Evolutionary conservation across 2,113 vertebrate species (phyloP).

Genomic region (Daubentonia madagascariensis): DNA sequence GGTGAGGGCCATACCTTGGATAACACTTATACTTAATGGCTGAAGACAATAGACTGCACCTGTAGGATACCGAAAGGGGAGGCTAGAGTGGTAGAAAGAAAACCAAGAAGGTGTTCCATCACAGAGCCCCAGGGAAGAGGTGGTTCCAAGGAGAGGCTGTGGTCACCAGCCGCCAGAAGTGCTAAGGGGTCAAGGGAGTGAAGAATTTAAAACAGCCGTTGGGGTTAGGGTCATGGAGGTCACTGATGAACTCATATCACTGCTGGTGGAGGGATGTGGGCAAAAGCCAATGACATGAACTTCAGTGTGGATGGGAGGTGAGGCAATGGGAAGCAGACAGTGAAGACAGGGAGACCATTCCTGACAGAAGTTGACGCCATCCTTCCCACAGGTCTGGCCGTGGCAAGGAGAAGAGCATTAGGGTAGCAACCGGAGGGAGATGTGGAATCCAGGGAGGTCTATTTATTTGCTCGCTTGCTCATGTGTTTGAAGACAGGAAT

Average conservation of each 20-base stretch:
- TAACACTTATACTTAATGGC: neutral
- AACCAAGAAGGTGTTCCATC: too few relatives aligned
- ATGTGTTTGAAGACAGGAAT: neutral
- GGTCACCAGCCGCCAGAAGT: too few relatives aligned
- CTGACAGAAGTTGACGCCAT: neutral
- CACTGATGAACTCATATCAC: neutral
- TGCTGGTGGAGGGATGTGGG: neutral
- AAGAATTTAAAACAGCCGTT: neutral
- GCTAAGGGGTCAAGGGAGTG: neutral
- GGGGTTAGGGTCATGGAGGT: neutral
- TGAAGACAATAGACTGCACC: neutral
- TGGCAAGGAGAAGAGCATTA: neutral
- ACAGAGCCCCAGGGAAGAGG: too few relatives aligned
- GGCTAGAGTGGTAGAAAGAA: neutral
- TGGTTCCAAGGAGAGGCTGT: accelerated
- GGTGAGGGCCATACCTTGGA: too few relatives aligned
- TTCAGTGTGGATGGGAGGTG: neutral
- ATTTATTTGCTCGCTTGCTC: neutral
- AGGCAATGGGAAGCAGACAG: neutral
- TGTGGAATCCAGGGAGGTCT: neutral
- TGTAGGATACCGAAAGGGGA: neutral
- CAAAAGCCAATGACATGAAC: neutral
- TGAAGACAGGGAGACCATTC: accelerated
- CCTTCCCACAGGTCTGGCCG: neutral
- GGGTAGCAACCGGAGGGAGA: neutral